These are phyloP conservation scores for Candidula unifasciata DNA, from an alignment of 2,888 invertebrate genomes.

Conservation along the genomic window DNA sequence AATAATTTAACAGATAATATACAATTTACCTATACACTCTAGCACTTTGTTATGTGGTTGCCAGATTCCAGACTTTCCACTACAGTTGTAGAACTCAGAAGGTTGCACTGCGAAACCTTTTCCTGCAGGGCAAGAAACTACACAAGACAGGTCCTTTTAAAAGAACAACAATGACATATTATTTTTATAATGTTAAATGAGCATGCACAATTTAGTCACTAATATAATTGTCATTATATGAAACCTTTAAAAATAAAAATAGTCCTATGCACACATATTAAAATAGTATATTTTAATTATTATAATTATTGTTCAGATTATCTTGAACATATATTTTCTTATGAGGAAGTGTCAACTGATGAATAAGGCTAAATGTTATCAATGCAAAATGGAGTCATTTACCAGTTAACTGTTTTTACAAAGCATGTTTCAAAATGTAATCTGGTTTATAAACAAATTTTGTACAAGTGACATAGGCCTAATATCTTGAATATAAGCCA, in stretches of 20 bases:
- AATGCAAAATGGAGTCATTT: too few species aligned
- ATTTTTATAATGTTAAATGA: too few species aligned
- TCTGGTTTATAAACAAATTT: too few species aligned
- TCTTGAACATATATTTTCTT: not conserved
- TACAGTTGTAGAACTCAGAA: constrained; percentile 59
- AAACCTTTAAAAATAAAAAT: not conserved
- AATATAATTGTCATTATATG: not conserved
- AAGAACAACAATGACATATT: not conserved
- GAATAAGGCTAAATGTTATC: too few species aligned
- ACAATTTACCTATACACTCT: constrained; percentile 61
- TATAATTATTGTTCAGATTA: too few species aligned
- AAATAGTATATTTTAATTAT: not conserved
- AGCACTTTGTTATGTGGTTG: constrained; percentile 59
- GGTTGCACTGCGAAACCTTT: constrained; percentile 57
- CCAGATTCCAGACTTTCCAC: constrained; percentile 59
- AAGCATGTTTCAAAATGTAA: too few species aligned
- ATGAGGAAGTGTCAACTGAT: too few species aligned
- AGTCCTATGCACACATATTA: too few species aligned
- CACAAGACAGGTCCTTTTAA: constrained; percentile 52
- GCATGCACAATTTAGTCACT: not conserved
- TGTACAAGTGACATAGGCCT: too few species aligned
- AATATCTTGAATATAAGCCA: too few species aligned
- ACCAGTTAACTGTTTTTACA: too few species aligned
- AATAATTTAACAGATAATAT: not conserved
- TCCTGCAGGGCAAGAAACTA: constrained; percentile 53